Conservation (phyloP, 2,113 vertebrate species). For the Xerus inauris region DNA sequence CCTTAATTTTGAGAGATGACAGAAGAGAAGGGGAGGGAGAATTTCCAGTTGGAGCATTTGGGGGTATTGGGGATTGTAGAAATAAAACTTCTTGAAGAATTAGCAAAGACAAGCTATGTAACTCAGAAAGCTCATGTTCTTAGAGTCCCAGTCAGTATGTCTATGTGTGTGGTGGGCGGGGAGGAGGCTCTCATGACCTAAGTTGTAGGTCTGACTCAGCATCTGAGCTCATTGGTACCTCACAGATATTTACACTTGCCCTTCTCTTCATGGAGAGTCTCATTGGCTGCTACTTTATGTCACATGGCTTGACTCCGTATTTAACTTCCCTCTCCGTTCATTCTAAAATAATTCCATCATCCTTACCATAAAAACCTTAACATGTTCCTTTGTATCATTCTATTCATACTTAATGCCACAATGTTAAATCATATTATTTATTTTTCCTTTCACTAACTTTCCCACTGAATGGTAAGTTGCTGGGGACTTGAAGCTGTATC, state of each 20-base stretch:
- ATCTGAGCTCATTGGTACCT: neutral
- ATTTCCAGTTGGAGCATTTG: neutral
- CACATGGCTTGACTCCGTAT: neutral
- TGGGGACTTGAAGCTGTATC: neutral
- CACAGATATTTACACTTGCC: neutral
- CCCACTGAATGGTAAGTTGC: neutral
- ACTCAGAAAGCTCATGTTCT: neutral
- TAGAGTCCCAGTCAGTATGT: neutral
- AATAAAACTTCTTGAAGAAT: neutral
- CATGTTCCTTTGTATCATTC: neutral
- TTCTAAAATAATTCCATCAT: neutral
- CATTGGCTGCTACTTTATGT: neutral
- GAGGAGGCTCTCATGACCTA: neutral
- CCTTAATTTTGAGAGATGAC: neutral
- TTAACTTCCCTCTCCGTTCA: neutral
- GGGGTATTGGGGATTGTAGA: neutral
- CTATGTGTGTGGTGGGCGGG: neutral
- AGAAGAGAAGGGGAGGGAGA: neutral
- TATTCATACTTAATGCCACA: neutral
- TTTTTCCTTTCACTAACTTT: neutral
- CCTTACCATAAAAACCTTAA: neutral
- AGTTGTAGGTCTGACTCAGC: neutral
- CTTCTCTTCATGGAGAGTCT: neutral
- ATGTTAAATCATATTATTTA: neutral
- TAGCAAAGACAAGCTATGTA: neutral